A percentile compares a stretch with the other conserved stretches of the same genome.
These are phyloP conservation scores for Sphaeridia pumilis DNA, from an alignment of 2,888 invertebrate species.

Conservation along the genomic window DNA sequence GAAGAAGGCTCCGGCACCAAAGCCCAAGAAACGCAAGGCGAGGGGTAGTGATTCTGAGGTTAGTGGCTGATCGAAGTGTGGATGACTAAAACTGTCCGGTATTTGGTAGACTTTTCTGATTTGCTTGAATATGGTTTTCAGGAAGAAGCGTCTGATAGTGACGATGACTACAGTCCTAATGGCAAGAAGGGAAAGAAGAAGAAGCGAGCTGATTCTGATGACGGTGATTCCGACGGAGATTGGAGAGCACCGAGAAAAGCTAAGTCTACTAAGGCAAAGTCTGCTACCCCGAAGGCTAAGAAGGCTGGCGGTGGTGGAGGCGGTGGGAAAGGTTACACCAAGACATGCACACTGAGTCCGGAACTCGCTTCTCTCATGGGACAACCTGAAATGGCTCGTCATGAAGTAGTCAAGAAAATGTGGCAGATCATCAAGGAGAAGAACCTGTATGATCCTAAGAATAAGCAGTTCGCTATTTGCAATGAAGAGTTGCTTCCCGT, in stretches of 20 bases:
- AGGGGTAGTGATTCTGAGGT: conserved; percentile 20
- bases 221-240: conserved; percentile 18
- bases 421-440: conserved; percentile 84
- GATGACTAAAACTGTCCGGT: not conserved
- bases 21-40: conserved; percentile 5
- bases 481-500: conserved; percentile 80
- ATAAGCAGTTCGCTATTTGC: conserved; percentile 89
- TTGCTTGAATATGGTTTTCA: not conserved
- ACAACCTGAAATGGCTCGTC: conserved; percentile 67
- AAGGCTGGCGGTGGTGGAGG: conserved; percentile 42
- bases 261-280: too few species aligned
- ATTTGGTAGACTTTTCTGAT: not conserved
- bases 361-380: conserved; percentile 76
- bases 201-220: conserved; percentile 7
- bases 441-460: conserved; percentile 81
- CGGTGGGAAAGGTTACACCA: conserved; percentile 68
- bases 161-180: conserved; percentile 30
- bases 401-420: conserved; percentile 79
- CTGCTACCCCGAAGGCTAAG: conserved; percentile 41
- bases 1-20: not conserved
- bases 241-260: conserved; percentile 9
- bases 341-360: conserved; percentile 69
- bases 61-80: not conserved
- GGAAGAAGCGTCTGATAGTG: too few species aligned
- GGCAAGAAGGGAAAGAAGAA: conserved; percentile 21